Conservation (phyloP, 2,888 invertebrate species). For the Nemotelus pantherinus region DNA sequence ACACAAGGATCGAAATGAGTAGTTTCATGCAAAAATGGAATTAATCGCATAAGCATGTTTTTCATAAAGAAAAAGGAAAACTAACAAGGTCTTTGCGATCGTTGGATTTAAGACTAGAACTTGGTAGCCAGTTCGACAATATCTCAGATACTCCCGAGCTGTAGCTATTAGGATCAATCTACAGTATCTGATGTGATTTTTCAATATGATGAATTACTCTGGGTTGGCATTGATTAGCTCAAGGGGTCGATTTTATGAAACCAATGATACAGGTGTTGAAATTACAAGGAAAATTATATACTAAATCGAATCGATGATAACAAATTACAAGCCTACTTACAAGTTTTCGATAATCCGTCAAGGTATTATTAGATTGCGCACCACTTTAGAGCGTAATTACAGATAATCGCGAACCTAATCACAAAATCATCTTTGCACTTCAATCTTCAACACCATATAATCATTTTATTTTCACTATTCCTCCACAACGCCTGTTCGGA, state of each 20-base stretch:
- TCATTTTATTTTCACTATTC: conserved; percentile 30
- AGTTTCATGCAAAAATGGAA: conserved; percentile 12
- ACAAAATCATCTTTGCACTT: conserved; percentile 27
- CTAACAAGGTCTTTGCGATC: conserved; percentile 14
- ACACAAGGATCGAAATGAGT: conserved; percentile 11
- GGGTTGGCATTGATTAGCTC: conserved; percentile 19
- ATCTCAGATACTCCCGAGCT: background rate
- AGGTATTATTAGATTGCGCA: background rate
- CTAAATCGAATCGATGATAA: conserved; percentile 5
- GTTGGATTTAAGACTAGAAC: background rate
- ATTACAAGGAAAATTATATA: conserved; percentile 2
- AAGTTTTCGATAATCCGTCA: conserved; percentile 7
- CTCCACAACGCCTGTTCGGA: background rate
- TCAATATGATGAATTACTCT: conserved; percentile 18
- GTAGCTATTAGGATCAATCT: background rate
- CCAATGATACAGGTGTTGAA: conserved; percentile 34
- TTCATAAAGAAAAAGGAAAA: conserved; percentile 12
- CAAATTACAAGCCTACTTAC: conserved; percentile 34
- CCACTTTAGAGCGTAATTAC: conserved; percentile 18
- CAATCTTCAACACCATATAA: conserved; percentile 19
- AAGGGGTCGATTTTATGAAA: conserved; percentile 1
- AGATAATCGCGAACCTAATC: conserved; percentile 9
- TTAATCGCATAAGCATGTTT: conserved; percentile 6
- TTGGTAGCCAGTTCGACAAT: conserved; percentile 23
- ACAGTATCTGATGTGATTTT: conserved; percentile 6